Base-by-base conservation (phyloP, 2,113 vertebrate species). In the Gymnarchus niloticus region DNA sequence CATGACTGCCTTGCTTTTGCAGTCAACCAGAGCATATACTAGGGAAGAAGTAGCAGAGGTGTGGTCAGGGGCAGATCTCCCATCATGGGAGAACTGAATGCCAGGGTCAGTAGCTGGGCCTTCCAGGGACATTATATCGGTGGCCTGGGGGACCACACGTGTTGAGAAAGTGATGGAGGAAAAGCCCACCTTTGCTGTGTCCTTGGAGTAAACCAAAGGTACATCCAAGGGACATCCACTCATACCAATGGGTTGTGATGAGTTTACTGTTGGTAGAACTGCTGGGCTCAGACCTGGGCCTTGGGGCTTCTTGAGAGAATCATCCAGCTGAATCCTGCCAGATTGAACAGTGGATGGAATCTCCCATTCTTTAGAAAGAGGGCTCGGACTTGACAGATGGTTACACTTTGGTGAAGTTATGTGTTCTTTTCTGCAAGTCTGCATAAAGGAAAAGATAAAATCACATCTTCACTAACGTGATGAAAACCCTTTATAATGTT, bases 131-230 rank as follows among this genome's bases (percentile, higher is more conserved):
- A 85, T 78, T 6, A 83, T 0, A 0, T 19, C 57, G 76, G 85
- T 85, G 0, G 90, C 88, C 25, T 82, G 87, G 5, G 88, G 82
- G 3, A 95, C 88, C 0, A 93, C 94, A 69, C 92, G 86, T 85
- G 94, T 91, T 0, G 95, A 93, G 56, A 96, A 88, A 33, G 94
- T 95, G 88, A 96, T 93, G 76, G 93, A 96, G 0, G 94, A 89
- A 85, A 96, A 96, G 0, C 95, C 93, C 52, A 89, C 90, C 54
- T 56, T 90, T 81, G 69, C 84, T 0, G 49, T 81, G 0, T 69
- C 0, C 0, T 57, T 84, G 21, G 69, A 4, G 44, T 69, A 88
- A 6, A 37, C 0, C 8, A 69, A 7, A 6, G 52, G 52, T 23
- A 52, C 10, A 7, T 85, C 84, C 51, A 41, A 7, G 86, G 65